Conservation (phyloP, 2,797 vertebrate species). For the Lithobates pipiens region DNA sequence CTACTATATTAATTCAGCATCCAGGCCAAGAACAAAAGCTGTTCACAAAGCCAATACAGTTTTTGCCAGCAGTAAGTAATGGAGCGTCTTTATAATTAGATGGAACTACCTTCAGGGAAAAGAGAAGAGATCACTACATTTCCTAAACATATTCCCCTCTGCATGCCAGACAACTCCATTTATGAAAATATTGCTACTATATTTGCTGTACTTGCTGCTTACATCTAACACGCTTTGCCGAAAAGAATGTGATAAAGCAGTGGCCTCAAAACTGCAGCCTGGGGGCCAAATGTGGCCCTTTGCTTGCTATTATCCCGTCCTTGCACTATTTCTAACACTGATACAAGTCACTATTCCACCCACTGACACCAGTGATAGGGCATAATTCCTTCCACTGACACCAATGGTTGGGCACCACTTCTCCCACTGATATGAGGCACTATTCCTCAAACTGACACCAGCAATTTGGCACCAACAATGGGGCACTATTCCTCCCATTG, state of each 20-base stretch:
- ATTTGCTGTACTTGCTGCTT: background rate
- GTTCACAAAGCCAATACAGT: slow-evolving; percentile 24
- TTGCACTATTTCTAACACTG: no score
- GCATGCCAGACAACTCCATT: background rate
- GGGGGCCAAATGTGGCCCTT: no score
- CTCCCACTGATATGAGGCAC: no score
- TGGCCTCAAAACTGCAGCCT: no score
- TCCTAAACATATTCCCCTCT: background rate
- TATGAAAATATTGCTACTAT: background rate
- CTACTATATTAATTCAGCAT: slow-evolving; percentile 45
- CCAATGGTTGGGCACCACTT: no score
- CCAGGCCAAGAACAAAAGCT: slow-evolving; percentile 46
- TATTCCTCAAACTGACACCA: no score
- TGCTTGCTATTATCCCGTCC: no score
- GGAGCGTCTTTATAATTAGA: slow-evolving; percentile 22
- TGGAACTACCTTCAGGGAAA: slow-evolving; percentile 36
- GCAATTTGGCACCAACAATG: no score
- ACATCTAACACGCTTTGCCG: background rate
- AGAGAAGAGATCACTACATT: background rate
- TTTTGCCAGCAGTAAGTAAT: slow-evolving; percentile 31
- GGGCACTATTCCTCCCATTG: no score
- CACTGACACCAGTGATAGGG: no score
- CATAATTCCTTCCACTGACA: no score
- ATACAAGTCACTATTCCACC: no score
- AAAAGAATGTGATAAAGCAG: background rate